Evolutionary conservation across 2,113 vertebrate genomes (phyloP).

Genomic region (Oncorhynchus gorbuscha): DNA sequence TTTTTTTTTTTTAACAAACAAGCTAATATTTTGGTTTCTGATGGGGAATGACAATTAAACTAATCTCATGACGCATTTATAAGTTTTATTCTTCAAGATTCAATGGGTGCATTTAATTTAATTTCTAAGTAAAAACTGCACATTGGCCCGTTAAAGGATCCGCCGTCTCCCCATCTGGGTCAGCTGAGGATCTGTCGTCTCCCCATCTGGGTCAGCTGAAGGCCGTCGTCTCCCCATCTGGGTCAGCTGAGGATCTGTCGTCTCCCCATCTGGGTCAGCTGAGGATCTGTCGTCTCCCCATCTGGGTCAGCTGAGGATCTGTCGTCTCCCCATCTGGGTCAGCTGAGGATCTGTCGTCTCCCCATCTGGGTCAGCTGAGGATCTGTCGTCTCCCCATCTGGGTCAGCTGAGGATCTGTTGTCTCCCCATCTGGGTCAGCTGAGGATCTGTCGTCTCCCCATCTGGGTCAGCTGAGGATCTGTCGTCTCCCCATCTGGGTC

Average conservation of each 20-base stretch:
- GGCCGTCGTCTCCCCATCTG: not conserved
- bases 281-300: conserved; percentile 5
- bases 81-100: too few species aligned
- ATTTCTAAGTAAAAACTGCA: not conserved
- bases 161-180: conserved; percentile 31
- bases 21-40: not conserved
- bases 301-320: not conserved
- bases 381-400: conserved; percentile 1
- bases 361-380: not conserved
- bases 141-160: not conserved
- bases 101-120: too few species aligned
- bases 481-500: conserved; percentile 33
- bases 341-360: not conserved
- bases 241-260: not conserved
- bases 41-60: not conserved
- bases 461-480: conserved; percentile 41
- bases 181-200: conserved; percentile 35
- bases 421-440: not conserved
- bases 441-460: conserved; percentile 6
- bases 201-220: not conserved
- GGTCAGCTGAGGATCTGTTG: not conserved
- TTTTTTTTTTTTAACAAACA: not conserved
- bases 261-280: not conserved
- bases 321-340: conserved; percentile 5
- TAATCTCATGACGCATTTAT: too few species aligned